Evolutionary conservation across 2,888 invertebrate species (phyloP), one percentile per base, ranked within the genome.

Genomic region (Halocaridina rubra): DNA sequence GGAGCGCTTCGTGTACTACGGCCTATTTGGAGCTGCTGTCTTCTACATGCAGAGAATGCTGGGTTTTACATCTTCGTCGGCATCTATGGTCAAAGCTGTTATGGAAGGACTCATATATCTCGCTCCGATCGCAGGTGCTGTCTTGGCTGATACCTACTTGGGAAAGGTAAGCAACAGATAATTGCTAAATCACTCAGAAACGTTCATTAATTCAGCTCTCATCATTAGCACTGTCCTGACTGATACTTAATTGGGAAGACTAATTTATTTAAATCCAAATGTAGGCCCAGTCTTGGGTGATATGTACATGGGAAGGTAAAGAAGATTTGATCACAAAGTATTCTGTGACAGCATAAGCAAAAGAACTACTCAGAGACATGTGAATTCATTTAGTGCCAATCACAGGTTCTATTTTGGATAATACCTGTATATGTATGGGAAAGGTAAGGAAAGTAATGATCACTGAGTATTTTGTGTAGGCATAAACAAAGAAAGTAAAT

Each of bases 11-110:
- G 78, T 84, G 2, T 86, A 84, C 81, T 81, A 78, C 46, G 81
- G 79, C n/a, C 80, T 81, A 19, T 81, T 81, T 53, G 86, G 84
- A 4, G 81, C 74, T 4, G 80, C 80, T 10, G 86, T 86, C 27
- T 81, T 86, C 80, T 86, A 86, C 77, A 86, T 86, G 86, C 86
- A 86, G 77, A 61, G 86, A 29, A 67, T 84, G 32, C 77, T 84
- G 76, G 61, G 53, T 22, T 78, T 78, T 72, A 74, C 75, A 7
- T 71, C 80, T 2, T 76, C 76, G 32, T 33, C 82, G 13, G 72
- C 71, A 4, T 82, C 82, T 13, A 78, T 78, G 7, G 32, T 82
- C 24, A 86, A 81, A 29, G 77, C 84, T 7, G 64, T 80, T 1
- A 84, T 81, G 67, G 86, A 86, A 53, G 80, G 86, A 2, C 59